Percentiles rank a stretch among this genome's conserved stretches.
These are phyloP conservation scores for Tanytarsus gracilentus DNA, from an alignment of 2,888 invertebrate species.

Conservation along the genomic window DNA sequence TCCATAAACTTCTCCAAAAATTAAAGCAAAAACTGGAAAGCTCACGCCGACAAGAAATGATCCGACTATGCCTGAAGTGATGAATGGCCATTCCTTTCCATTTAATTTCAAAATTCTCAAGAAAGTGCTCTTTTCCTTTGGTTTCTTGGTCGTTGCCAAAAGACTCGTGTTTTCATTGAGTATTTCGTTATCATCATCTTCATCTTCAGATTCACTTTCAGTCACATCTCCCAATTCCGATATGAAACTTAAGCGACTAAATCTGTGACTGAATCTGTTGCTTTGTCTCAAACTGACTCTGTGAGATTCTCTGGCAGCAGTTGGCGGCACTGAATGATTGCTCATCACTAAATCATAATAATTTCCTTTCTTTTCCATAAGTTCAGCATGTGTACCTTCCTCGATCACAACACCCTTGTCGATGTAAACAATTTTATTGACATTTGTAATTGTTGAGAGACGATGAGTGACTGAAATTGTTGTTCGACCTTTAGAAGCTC, in stretches of 20 bases:
- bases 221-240: constrained; percentile 37
- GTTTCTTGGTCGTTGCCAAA: constrained; percentile 33
- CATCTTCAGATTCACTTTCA: constrained; percentile 38
- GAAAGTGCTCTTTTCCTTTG: constrained; percentile 39
- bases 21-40: constrained; percentile 63
- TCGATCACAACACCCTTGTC: constrained; percentile 63
- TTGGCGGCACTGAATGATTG: constrained; percentile 47
- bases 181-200: too few species aligned
- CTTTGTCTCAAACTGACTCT: too few species aligned
- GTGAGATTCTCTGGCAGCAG: too few species aligned
- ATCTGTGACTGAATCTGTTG: too few species aligned
- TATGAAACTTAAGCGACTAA: constrained; percentile 18
- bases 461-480: constrained; percentile 68
- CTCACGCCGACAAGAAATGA: constrained; percentile 60
- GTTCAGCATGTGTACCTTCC: constrained; percentile 62
- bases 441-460: constrained; percentile 60
- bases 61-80: constrained; percentile 54
- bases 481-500: constrained; percentile 62
- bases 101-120: constrained; percentile 57
- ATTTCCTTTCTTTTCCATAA: constrained; percentile 52
- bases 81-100: constrained; percentile 58
- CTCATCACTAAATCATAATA: constrained; percentile 60
- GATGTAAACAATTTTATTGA: constrained; percentile 60
- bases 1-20: constrained; percentile 72
- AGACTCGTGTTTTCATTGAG: constrained; percentile 18